Conservation (phyloP, 2,888 invertebrate species). For the Baronia brevicornis region DNA sequence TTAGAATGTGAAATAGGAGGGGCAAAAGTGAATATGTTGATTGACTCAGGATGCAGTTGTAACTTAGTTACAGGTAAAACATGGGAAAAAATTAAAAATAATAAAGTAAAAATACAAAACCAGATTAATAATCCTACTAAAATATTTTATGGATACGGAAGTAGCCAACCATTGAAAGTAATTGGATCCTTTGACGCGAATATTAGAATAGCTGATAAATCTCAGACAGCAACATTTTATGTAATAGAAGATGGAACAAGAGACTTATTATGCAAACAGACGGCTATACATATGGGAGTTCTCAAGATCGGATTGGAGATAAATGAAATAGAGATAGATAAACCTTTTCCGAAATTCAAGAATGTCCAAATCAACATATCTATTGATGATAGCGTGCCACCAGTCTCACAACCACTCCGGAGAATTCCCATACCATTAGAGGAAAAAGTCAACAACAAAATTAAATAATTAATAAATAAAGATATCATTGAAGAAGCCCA, state of each 20-base stretch:
- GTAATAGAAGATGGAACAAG: constrained; percentile 19
- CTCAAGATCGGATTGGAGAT: constrained; percentile 4
- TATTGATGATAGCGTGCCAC: constrained; percentile 11
- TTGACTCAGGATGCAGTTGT: constrained; percentile 21
- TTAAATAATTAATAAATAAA: constrained; percentile 17
- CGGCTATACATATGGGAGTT: constrained; percentile 3
- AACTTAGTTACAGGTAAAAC: constrained; percentile 17
- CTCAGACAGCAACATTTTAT: constrained; percentile 2
- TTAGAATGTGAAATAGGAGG: constrained; percentile 21
- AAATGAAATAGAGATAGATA: constrained; percentile 3
- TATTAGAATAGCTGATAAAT: constrained; percentile 1
- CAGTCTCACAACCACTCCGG: constrained; percentile 14
- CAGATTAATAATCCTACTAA: constrained; percentile 7
- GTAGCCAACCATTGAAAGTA: constrained; percentile 9
- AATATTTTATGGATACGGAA: constrained; percentile 15
- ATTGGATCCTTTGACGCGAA: constrained; percentile 9
- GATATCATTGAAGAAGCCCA: constrained; percentile 25
- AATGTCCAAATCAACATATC: constrained; percentile 15
- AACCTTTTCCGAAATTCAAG: constrained; percentile 13
- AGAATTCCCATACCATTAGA: constrained; percentile 14
- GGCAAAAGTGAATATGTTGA: constrained; percentile 21
- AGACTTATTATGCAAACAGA: constrained; percentile 19
- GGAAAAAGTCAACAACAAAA: constrained; percentile 19
- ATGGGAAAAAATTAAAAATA: constrained; percentile 7
- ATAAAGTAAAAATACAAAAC: background rate